These are phyloP conservation scores for Silurus aristotelis DNA, from an alignment of 2,797 vertebrate species.

Conservation along the genomic window DNA sequence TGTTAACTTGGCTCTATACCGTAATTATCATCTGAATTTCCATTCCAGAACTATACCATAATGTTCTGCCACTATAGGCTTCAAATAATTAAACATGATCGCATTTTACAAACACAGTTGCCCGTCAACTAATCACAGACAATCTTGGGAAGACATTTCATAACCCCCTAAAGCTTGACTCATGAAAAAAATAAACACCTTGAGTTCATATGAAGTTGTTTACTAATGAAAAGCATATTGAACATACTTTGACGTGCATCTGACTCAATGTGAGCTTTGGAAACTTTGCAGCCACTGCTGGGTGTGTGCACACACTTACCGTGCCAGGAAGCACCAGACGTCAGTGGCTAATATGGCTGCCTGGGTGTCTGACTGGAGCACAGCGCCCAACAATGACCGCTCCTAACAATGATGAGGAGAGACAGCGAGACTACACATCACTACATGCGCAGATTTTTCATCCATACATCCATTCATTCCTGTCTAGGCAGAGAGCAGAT, in stretches of 20 bases:
- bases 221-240: background rate
- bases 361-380: slow-evolving; percentile 82
- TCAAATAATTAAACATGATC: background rate
- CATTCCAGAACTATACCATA: background rate
- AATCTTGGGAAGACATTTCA: background rate
- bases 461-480: background rate
- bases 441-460: background rate
- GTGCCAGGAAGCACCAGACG: slow-evolving; percentile 90
- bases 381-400: slow-evolving; percentile 74
- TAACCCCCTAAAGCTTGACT: too few species aligned
- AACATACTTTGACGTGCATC: background rate
- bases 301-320: slow-evolving; percentile 71
- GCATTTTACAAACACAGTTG: background rate
- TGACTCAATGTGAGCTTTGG: slow-evolving; percentile 18
- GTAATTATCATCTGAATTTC: background rate
- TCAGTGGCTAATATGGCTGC: slow-evolving; percentile 86
- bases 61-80: background rate
- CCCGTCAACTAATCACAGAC: background rate
- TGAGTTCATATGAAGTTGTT: background rate
- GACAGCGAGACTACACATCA: background rate
- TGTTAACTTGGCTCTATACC: background rate
- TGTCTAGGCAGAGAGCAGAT: background rate
- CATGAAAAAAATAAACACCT: background rate
- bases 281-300: slow-evolving; percentile 29
- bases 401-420: slow-evolving; percentile 73